Evolutionary conservation across 2,888 invertebrate genomes (phyloP).

Genomic region (Anticlea derivata): DNA sequence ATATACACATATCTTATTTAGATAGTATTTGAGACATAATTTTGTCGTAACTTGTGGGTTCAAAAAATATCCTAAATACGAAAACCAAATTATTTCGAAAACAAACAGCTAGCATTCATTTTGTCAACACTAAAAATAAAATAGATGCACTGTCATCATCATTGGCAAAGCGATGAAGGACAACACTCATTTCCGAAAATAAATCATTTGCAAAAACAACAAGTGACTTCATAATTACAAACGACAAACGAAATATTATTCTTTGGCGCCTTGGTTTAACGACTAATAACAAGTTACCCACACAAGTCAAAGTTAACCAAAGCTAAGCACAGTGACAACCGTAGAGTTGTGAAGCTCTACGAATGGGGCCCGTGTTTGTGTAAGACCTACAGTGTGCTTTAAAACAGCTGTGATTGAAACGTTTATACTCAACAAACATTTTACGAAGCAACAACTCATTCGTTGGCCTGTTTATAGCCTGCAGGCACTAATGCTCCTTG

Average conservation of each 20-base stretch:
- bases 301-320: too few species aligned
- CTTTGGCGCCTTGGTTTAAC: too few species aligned
- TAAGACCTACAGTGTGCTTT: constrained; percentile 25
- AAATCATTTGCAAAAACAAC: background rate
- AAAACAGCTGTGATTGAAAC: constrained; percentile 38
- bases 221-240: background rate
- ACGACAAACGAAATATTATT: background rate
- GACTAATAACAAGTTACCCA: too few species aligned
- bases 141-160: constrained; percentile 31
- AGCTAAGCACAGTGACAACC: too few species aligned
- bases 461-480: constrained; percentile 52
- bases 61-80: too few species aligned
- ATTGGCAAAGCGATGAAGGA: constrained; percentile 13
- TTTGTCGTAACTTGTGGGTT: too few species aligned
- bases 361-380: background rate
- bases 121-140: constrained; percentile 17
- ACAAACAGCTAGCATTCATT: background rate
- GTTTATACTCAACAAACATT: constrained; percentile 48
- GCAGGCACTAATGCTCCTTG: constrained; percentile 52
- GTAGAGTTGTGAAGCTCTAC: too few species aligned
- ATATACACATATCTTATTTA: too few species aligned
- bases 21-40: too few species aligned
- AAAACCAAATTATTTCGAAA: too few species aligned
- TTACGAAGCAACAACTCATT: constrained; percentile 56
- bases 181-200: constrained; percentile 6